phyloP scores from a whole-genome alignment of 2,113 vertebrate species.

The Marmota flaviventris region DNA sequence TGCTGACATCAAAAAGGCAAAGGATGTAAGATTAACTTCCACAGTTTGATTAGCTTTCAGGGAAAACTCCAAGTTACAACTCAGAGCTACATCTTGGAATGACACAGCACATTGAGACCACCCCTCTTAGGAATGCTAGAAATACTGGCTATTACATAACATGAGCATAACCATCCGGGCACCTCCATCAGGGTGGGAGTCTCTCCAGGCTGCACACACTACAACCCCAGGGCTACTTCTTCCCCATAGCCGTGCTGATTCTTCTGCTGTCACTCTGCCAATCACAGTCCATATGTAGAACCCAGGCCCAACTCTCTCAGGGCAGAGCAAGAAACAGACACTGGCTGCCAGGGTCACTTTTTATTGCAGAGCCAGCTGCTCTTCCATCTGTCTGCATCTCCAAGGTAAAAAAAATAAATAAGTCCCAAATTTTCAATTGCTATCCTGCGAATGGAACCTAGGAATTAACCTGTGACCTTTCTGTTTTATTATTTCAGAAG shows the following conservation, averaged over 20 bases:
- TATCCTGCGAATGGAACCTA: conserved; percentile 31
- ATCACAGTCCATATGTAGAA: neutral
- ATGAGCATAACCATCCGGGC: neutral
- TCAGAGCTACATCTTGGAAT: neutral
- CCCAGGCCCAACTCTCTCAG: neutral
- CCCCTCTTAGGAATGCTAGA: neutral
- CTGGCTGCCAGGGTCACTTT: conserved; percentile 8
- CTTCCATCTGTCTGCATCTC: conserved; percentile 35
- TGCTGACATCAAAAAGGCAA: neutral
- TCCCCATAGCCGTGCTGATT: neutral
- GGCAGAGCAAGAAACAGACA: neutral
- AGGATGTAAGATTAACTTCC: neutral
- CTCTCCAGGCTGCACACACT: neutral
- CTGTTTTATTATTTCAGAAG: neutral
- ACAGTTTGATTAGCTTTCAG: conserved; percentile 12
- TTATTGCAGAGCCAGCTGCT: conserved; percentile 45
- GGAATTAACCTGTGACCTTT: conserved; percentile 14
- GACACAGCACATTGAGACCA: neutral
- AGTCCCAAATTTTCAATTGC: neutral
- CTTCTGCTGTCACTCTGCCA: neutral
- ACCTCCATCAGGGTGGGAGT: neutral
- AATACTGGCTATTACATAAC: neutral
- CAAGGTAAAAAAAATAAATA: neutral
- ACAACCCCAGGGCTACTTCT: neutral
- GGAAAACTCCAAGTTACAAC: neutral